Percentiles rank a stretch among this genome's conserved stretches.
Conservation (phyloP, 1,140 invertebrate species). For the Lepidurus couesii region DNA sequence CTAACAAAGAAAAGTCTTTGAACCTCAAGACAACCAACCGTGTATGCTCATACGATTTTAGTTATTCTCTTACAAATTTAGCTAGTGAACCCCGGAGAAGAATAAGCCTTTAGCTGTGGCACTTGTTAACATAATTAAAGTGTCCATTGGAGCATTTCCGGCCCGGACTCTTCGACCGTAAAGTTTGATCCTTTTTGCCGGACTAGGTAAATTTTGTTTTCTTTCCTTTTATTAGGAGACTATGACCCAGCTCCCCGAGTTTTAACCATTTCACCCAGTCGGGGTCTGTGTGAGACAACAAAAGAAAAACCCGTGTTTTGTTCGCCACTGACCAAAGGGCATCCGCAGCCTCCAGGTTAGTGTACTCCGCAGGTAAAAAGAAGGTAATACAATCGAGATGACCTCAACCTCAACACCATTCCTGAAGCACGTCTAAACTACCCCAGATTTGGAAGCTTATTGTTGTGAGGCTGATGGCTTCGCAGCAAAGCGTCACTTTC, state of each 20-base stretch:
- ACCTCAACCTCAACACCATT: slow-evolving; percentile 10
- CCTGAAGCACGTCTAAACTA: not conserved
- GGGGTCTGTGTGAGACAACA: not conserved
- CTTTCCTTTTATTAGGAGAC: not conserved
- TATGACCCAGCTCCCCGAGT: not conserved
- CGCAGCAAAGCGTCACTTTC: not conserved
- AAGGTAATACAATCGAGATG: slow-evolving; percentile 10
- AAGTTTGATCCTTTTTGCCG: not conserved
- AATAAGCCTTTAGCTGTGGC: not conserved
- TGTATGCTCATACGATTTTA: too few relatives aligned
- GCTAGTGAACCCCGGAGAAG: not conserved
- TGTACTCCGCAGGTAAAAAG: not conserved
- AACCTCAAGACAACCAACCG: too few relatives aligned
- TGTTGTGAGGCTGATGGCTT: slow-evolving; percentile 2
- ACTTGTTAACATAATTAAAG: not conserved
- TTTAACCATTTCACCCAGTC: slow-evolving; percentile 7
- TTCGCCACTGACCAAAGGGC: slow-evolving; percentile 8
- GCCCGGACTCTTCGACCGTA: not conserved
- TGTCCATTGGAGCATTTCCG: not conserved
- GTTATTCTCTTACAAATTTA: too few relatives aligned
- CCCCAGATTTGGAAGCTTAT: not conserved
- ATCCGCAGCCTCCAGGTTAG: slow-evolving; percentile 16
- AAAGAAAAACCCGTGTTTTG: slow-evolving; percentile 14
- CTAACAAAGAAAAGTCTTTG: too few relatives aligned
- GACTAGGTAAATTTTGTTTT: not conserved